These are phyloP conservation scores for Parnassius orleans DNA, from an alignment of 2,888 invertebrate species.

Conservation along the genomic window DNA sequence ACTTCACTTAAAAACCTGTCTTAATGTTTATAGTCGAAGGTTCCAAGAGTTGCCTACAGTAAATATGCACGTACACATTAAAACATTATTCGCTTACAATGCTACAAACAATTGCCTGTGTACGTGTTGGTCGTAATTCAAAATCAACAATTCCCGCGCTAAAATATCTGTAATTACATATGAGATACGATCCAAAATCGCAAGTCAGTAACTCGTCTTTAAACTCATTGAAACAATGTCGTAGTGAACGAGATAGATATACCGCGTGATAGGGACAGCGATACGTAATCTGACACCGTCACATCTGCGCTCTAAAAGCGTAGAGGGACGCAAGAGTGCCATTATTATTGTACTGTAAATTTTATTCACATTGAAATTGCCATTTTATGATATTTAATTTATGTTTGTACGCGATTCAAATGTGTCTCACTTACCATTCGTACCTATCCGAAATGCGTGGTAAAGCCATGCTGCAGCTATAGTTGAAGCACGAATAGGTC, in stretches of 20 bases:
- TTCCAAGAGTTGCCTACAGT: neutral
- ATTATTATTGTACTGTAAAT: slow-evolving; percentile 37
- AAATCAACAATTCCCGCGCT: neutral
- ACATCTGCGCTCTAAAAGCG: slow-evolving; percentile 74
- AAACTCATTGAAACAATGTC: slow-evolving; percentile 6
- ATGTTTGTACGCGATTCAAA: too few species aligned
- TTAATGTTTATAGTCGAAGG: neutral
- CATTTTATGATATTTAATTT: neutral
- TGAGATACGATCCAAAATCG: neutral
- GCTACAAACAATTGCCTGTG: slow-evolving; percentile 2
- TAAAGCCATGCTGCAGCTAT: too few species aligned
- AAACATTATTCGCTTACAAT: slow-evolving; percentile 1
- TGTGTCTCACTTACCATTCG: too few species aligned
- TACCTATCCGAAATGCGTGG: too few species aligned
- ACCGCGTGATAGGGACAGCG: slow-evolving; percentile 44
- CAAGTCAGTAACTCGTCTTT: neutral
- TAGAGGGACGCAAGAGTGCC: slow-evolving; percentile 49
- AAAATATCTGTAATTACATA: neutral
- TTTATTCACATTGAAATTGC: slow-evolving; percentile 14
- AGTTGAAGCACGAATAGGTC: too few species aligned
- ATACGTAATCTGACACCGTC: slow-evolving; percentile 63
- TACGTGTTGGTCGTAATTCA: slow-evolving; percentile 4
- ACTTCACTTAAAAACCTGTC: neutral
- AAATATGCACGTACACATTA: neutral
- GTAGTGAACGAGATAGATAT: slow-evolving; percentile 9